Percentiles rank a stretch among this genome's conserved stretches.
phyloP scores from a whole-genome alignment of 2,113 vertebrate species.

The Mirza zaza region DNA sequence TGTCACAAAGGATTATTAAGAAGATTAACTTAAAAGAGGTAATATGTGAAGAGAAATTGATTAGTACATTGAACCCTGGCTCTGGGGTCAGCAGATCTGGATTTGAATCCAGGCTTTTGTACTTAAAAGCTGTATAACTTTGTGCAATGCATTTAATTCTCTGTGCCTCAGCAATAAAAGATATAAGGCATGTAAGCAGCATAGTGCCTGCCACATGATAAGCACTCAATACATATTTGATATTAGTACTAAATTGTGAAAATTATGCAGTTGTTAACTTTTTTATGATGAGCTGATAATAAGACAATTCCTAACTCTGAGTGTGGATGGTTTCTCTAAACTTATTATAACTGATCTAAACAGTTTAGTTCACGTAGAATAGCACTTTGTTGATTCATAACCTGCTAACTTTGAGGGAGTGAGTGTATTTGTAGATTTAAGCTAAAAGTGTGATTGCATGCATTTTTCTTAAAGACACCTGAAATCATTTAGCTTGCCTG shows the following conservation, averaged over 20 bases:
- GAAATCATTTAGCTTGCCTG: slow-evolving; percentile 34
- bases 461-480: slow-evolving; percentile 26
- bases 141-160: neutral
- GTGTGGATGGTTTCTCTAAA: slow-evolving; percentile 10
- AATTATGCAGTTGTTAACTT: neutral
- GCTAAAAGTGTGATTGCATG: neutral
- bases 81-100: neutral
- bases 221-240: neutral
- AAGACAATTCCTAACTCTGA: neutral
- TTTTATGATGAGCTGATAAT: neutral
- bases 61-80: neutral
- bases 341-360: neutral
- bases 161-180: neutral
- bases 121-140: neutral
- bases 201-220: neutral
- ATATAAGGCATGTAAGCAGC: neutral
- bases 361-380: neutral
- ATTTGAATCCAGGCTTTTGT: neutral
- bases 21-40: neutral
- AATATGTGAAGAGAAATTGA: neutral
- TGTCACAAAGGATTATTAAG: neutral
- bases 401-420: neutral
- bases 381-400: slow-evolving; percentile 27
- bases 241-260: slow-evolving; percentile 40
- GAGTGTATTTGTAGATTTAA: neutral